Evolutionary conservation across 2,113 vertebrate genomes (phyloP), one percentile per base, ranked within the genome.

Genomic region (Limnothrissa miodon): DNA sequence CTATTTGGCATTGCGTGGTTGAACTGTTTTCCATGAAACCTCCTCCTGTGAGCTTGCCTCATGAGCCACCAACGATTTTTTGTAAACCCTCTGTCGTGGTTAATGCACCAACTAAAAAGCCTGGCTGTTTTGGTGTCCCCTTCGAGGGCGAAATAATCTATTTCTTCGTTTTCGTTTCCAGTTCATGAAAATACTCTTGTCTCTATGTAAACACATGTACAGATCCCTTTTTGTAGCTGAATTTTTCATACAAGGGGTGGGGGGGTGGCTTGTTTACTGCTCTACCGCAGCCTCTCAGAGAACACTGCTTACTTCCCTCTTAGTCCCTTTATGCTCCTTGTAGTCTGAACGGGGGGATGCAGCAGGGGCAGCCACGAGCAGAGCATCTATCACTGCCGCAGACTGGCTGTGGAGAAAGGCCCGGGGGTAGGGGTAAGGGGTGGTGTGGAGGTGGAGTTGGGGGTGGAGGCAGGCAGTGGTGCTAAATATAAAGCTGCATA

Each of bases 401-500:
- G 21, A 70, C 78, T 79, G 59, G n/a, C 81, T 81, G 59, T 66
- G 59, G 59, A 66, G 33, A 36, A 33, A 33, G 66, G 66, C 13
- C 33, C 10, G n/a, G 29, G 66, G 29, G 53, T n/a, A 4, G 53
- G 21, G 53, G 17, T n/a, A 4, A 21, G 17, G 21, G 53, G n/a
- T n/a, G n/a, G n/a, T n/a, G 62, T 39, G 29, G 59, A 78, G 78
- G 85, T 56, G 80, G 82, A 51, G 83, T 36, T 10, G 56, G 56
- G 56, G n/a, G 2, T 5, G 23, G 3, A 59, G 56, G 21, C n/a
- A 66, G n/a, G 11, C 9, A 45, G 83, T n/a, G 66, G 59, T 82
- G 82, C 87, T 87, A 90, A 88, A 88, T 83, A 83, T 90, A 88
- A 87, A 88, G 83, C 83, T 85, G 85, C 84, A 86, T 87, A 86